Base-by-base conservation (phyloP, 2,113 vertebrate species). In the Peromyscus californicus region DNA sequence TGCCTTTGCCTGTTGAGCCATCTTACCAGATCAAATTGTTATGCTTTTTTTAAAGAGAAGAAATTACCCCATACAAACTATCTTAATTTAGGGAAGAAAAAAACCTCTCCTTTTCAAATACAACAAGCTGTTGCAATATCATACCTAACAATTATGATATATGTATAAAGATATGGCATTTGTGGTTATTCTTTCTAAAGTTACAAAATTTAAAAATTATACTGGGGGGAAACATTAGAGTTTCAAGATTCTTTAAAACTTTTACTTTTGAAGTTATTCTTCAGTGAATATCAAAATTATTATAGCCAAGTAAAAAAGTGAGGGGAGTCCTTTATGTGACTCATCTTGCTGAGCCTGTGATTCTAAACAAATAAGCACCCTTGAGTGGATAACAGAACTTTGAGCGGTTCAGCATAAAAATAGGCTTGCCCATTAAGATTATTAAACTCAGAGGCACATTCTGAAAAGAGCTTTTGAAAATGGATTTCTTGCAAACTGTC, bases 371-470 rank as follows among this genome's bases (percentile, higher is more conserved):
- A 80, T 76, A 96, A 39, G 65, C 85, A 39, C 48, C n/a, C 57
- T 92, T 90, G 82, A 95, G 72, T 91, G 83, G 72, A 61, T 91
- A 95, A 92, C n/a, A 83, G 93, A 83, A 83, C 89, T 90, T 89
- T 57, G 90, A 95, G 91, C 93, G 78, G 67, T 91, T 96, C 86
- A 69, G 82, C 75, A 91, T 95, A 96, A 97, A 97, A 97, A 96
- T 96, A 98, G 95, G 76, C 82, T 91, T 69, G 65, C 29, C 89
- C 93, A 95, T 97, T 97, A 97, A 87, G 86, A 94, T 94, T 89
- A 97, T 96, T 97, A 97, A 94, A 97, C 95, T 94, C 93, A 75
- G 51, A 95, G 72, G 91, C 95, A 79, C 90, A 69, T n/a, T 97
- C 89, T 97, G 91, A 92, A 96, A 93, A 89, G 96, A 67, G 86